Evolutionary conservation across 1,140 invertebrate genomes (phyloP).

Genomic region (Yoshiicerus persimilis): DNA sequence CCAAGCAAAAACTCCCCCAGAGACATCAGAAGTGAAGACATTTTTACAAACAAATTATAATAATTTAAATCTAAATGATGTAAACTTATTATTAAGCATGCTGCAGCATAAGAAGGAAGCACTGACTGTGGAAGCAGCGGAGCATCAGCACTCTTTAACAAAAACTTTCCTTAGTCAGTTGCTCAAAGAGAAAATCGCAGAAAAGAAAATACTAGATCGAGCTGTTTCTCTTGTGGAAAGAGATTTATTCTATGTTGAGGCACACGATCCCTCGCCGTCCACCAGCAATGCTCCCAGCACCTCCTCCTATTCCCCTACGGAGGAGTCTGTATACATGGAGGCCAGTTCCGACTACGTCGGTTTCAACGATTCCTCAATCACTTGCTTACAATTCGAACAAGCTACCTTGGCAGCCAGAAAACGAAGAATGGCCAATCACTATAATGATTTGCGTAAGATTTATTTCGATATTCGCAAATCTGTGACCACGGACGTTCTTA

Average conservation of each 20-base stretch:
- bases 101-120: slow-evolving; percentile 75
- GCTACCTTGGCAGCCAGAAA: slow-evolving; percentile 66
- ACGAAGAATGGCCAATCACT: slow-evolving; percentile 79
- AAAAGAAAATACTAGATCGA: slow-evolving; percentile 65
- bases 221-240: slow-evolving; percentile 77
- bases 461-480: slow-evolving; percentile 78
- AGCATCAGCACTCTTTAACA: slow-evolving; percentile 75
- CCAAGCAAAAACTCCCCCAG: slow-evolving; percentile 50
- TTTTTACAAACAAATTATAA: slow-evolving; percentile 50
- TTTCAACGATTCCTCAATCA: slow-evolving; percentile 19
- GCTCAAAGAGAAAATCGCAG: slow-evolving; percentile 72
- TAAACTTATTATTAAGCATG: slow-evolving; percentile 79
- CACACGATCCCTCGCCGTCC: no score
- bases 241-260: slow-evolving; percentile 72
- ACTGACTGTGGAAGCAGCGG: slow-evolving; percentile 75
- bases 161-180: slow-evolving; percentile 83
- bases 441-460: slow-evolving; percentile 85
- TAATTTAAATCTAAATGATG: slow-evolving; percentile 73
- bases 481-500: slow-evolving; percentile 53
- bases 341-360: not conserved
- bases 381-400: slow-evolving; percentile 37
- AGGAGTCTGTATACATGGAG: not conserved
- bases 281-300: slow-evolving; percentile 58
- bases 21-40: not conserved
- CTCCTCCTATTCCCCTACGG: not conserved